Percentiles rank a stretch among this genome's conserved stretches.
Evolutionary conservation across 2,797 vertebrate species (phyloP).

Genomic region (Gymnopithys bicolor): DNA sequence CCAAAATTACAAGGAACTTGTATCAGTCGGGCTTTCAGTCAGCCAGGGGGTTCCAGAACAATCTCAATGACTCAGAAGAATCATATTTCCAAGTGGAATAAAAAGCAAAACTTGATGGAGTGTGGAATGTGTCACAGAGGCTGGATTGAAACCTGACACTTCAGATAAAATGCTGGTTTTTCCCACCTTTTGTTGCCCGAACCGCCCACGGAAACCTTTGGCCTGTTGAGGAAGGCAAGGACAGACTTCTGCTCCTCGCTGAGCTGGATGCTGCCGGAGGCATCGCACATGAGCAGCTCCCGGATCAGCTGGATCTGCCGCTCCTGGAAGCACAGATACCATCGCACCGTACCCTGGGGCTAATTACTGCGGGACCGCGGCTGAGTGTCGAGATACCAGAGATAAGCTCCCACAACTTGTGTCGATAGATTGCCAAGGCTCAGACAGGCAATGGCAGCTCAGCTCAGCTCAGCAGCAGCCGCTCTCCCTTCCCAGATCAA

Average conservation of each 20-base stretch:
- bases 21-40: conserved; percentile 11
- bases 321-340: conserved; percentile 79
- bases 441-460: conserved; percentile 29
- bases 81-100: background rate
- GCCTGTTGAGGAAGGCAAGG: conserved; percentile 91
- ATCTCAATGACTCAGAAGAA: background rate
- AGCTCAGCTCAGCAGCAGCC: conserved; percentile 22
- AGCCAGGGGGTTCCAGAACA: background rate
- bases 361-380: background rate
- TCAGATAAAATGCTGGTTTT: background rate
- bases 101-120: background rate
- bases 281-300: conserved; percentile 92
- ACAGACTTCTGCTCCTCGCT: conserved; percentile 95
- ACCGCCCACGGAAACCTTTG: conserved; percentile 74
- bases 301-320: conserved; percentile 94
- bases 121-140: background rate
- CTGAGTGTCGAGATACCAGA: background rate
- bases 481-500: background rate
- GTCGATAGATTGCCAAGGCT: conserved; percentile 51
- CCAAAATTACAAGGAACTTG: background rate
- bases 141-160: background rate
- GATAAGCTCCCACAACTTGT: conserved; percentile 31
- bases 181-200: conserved; percentile 88
- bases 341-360: conserved; percentile 24
- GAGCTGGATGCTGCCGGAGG: conserved; percentile 92